phyloP scores from a whole-genome alignment of 2,888 invertebrate genomes.

The Stenolophus ochropezus region DNA sequence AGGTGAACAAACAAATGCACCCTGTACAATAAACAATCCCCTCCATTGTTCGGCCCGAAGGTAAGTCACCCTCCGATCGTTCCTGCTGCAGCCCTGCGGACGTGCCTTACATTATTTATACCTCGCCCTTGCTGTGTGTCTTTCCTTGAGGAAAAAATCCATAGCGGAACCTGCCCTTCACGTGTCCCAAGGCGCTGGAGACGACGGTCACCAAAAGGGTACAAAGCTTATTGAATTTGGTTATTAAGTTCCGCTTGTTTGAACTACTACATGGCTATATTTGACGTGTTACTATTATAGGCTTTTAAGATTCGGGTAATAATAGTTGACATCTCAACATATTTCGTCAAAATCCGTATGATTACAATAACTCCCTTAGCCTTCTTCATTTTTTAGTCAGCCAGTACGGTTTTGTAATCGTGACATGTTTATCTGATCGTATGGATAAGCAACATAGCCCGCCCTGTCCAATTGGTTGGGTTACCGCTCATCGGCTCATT shows the following conservation, averaged over 20 bases:
- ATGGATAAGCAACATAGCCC: too few species aligned
- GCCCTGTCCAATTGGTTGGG: too few species aligned
- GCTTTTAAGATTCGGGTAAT: too few species aligned
- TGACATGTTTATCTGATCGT: too few species aligned
- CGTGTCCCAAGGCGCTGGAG: background rate
- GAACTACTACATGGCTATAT: background rate
- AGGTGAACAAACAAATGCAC: background rate
- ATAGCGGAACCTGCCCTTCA: background rate
- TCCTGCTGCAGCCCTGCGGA: conserved; percentile 38
- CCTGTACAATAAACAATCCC: conserved; percentile 16
- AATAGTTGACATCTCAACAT: too few species aligned
- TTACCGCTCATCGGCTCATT: too few species aligned
- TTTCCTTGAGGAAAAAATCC: background rate
- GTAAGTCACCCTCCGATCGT: conserved; percentile 26
- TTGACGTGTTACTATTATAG: too few species aligned
- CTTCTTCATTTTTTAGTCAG: too few species aligned
- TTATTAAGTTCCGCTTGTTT: background rate
- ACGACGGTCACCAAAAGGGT: background rate
- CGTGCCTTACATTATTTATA: conserved; percentile 57
- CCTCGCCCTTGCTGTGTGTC: background rate
- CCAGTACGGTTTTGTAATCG: too few species aligned
- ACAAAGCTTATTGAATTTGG: background rate
- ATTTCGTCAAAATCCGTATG: too few species aligned
- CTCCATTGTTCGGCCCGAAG: background rate
- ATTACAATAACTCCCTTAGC: too few species aligned